Evolutionary conservation across 2,797 vertebrate species (phyloP).

Genomic region (Cetoscarus ocellatus): DNA sequence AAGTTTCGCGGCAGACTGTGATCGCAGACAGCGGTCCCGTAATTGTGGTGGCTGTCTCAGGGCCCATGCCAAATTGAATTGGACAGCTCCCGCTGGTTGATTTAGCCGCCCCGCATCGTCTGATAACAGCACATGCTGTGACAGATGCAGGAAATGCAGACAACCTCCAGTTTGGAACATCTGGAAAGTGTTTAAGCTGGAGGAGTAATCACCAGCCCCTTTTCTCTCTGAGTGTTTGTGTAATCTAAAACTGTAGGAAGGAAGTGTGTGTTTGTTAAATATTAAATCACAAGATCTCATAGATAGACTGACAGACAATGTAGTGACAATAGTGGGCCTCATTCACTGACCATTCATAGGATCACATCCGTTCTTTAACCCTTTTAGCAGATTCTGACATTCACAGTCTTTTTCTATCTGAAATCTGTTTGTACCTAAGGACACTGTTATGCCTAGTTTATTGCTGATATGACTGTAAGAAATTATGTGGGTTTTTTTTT

Average conservation of each 20-base stretch:
- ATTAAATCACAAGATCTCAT: background rate
- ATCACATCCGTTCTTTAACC: too few relatives aligned
- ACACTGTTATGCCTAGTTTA: too few relatives aligned
- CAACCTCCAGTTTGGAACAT: conserved; percentile 39
- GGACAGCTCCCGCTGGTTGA: conserved; percentile 50
- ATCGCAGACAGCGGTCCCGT: conserved; percentile 45
- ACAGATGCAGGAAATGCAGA: conserved; percentile 29
- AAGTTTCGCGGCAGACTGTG: conserved; percentile 41
- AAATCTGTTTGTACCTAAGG: background rate
- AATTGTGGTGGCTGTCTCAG: conserved; percentile 36
- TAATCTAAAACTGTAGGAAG: conserved; percentile 7
- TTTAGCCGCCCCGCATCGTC: conserved; percentile 33
- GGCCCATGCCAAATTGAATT: conserved; percentile 35
- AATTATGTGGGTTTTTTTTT: too few relatives aligned
- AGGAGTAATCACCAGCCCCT: conserved; percentile 11
- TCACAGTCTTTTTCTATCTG: background rate
- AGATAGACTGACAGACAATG: background rate
- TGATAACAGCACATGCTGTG: conserved; percentile 39
- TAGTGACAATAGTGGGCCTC: background rate
- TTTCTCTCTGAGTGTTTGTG: conserved; percentile 5
- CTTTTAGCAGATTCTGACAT: too few relatives aligned
- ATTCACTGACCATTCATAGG: too few relatives aligned
- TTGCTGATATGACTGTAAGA: too few relatives aligned
- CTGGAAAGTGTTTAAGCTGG: conserved; percentile 38
- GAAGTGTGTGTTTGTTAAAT: conserved; percentile 8